Conservation (phyloP, 1,140 invertebrate genomes). For the Drosophila punjabiensis region DNA sequence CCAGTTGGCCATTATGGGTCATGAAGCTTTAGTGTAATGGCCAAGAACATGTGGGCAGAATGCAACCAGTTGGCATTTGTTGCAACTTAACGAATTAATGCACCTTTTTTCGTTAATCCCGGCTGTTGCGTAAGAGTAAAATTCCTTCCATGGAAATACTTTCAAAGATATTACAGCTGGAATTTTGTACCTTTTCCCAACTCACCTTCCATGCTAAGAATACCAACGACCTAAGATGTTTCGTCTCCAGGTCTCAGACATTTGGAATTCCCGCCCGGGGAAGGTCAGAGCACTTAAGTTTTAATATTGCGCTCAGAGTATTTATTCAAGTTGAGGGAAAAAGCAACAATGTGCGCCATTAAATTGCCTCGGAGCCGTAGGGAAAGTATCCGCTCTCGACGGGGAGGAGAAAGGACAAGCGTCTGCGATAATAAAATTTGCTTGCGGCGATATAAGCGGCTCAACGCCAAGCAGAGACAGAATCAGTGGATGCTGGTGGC, state of each 20-base stretch:
- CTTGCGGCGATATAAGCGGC: constrained; percentile 67
- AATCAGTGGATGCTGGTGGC: not conserved
- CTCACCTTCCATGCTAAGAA: constrained; percentile 6
- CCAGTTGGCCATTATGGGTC: constrained; percentile 4
- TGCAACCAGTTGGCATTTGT: not conserved
- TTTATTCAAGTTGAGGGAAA: constrained; percentile 64
- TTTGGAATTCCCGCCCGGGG: constrained; percentile 5
- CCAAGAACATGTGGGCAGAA: not conserved
- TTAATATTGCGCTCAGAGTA: constrained; percentile 64
- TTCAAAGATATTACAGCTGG: not conserved
- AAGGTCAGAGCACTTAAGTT: constrained; percentile 70
- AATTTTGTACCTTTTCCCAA: constrained; percentile 25
- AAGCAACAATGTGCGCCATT: constrained; percentile 63
- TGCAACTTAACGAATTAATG: constrained; percentile 11
- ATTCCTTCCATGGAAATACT: constrained; percentile 4
- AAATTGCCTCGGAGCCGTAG: constrained; percentile 36
- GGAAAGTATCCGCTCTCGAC: constrained; percentile 1
- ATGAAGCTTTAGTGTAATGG: constrained; percentile 8
- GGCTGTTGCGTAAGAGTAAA: not conserved
- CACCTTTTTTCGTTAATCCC: constrained; percentile 3
- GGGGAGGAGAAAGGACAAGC: not conserved
- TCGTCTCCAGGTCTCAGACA: not conserved
- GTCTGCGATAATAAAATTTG: constrained; percentile 67
- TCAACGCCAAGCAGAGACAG: constrained; percentile 45
- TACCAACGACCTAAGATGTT: constrained; percentile 5